These are phyloP conservation scores for Orycteropus afer DNA, from an alignment of 2,113 vertebrate species.

Conservation along the genomic window DNA sequence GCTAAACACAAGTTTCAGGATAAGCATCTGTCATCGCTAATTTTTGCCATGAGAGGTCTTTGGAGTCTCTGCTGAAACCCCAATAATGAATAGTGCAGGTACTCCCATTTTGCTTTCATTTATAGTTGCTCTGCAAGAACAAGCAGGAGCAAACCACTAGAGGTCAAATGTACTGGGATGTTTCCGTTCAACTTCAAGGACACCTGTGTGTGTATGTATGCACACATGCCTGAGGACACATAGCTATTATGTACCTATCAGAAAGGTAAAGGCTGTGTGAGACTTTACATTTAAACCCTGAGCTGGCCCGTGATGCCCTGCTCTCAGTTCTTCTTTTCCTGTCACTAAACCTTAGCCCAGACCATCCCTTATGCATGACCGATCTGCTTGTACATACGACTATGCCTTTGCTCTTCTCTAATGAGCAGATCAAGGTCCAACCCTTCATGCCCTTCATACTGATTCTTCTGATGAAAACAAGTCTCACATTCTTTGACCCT, in stretches of 20 bases:
- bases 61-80: neutral
- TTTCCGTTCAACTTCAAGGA: neutral
- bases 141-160: neutral
- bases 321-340: neutral
- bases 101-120: neutral
- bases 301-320: neutral
- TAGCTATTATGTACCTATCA: neutral
- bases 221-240: neutral
- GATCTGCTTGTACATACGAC: neutral
- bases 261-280: neutral
- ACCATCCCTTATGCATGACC: neutral
- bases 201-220: neutral
- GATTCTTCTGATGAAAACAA: constrained; percentile 45
- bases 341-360: constrained; percentile 4
- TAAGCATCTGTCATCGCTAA: neutral
- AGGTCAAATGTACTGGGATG: neutral
- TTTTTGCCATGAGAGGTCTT: neutral
- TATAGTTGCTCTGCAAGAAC: neutral
- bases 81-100: neutral
- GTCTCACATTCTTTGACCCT: neutral
- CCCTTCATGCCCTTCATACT: neutral
- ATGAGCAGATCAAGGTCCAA: constrained; percentile 54
- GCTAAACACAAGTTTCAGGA: neutral
- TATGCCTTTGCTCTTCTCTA: constrained; percentile 30
- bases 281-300: neutral